Evolutionary conservation across 2,888 invertebrate genomes (phyloP), one percentile per base, ranked within the genome.

Genomic region (Mythimna pallens): DNA sequence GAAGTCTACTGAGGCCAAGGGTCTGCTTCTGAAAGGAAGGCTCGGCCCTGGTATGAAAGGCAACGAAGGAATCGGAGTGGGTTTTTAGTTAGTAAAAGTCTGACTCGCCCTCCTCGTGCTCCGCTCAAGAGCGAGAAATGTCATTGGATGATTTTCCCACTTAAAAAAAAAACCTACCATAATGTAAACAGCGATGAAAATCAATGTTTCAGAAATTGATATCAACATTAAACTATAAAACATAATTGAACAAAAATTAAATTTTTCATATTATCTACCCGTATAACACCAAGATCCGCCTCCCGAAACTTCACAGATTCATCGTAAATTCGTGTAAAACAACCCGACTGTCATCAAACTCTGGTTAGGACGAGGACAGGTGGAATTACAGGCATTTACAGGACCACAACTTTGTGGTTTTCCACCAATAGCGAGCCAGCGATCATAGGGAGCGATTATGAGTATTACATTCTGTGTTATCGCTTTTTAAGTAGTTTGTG

Each of bases 331-430:
- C 83, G 72, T 82, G 77, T 80, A 75, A 78, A 86, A 82, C 85
- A 86, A 83, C 85, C 78, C 83, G 80, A 82, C 81, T 82, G 83
- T 83, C 88, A 93, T 93, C 90, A 93, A 93, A 94, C 89, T 91
- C 88, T 87, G 88, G 86, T 94, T 91, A 91, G 88, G 84, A 78
- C 77, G 88, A 88, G 88, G 91, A 91, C 93, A 93, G 92, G 93
- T 92, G 89, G 88, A 87, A 91, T 92, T 91, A 91, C 89, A 76
- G 70, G 74, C 69, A 82, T 77, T 92, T 91, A 90, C 88, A 81
- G 54, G 71, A 71, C 84, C 77, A 65, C 34, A 88, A 89, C 84
- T 89, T 86, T 70, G 65, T 54, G 58, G 55, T 86, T 86, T 83
- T 62, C 74, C 78, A 82, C 84, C 80, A 87, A 88, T 86, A 76